Percentiles rank a stretch among this genome's conserved stretches.
These are phyloP conservation scores for Antheraea yamamai DNA, from an alignment of 2,888 invertebrate species.

Conservation along the genomic window DNA sequence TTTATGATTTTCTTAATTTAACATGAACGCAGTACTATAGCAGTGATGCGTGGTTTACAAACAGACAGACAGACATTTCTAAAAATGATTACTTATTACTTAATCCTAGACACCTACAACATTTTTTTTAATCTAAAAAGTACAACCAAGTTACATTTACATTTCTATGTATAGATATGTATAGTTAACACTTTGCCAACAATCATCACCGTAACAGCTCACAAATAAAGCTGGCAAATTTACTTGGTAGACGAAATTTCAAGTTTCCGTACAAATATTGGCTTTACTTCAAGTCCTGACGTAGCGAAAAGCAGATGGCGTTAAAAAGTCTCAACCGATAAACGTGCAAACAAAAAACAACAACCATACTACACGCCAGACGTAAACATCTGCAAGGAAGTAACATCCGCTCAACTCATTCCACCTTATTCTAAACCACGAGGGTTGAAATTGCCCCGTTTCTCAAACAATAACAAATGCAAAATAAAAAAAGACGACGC, in stretches of 20 bases:
- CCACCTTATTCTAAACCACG: background rate
- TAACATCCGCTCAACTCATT: background rate
- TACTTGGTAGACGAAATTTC: background rate
- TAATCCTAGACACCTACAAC: too few species aligned
- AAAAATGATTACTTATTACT: too few species aligned
- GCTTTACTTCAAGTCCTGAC: background rate
- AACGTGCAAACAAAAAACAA: constrained; percentile 13
- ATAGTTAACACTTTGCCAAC: background rate
- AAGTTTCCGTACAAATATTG: constrained; percentile 3
- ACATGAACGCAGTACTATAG: too few species aligned
- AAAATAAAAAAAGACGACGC: constrained; percentile 2
- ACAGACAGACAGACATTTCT: too few species aligned
- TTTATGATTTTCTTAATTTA: too few species aligned
- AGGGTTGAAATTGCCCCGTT: constrained; percentile 2
- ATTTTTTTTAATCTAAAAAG: too few species aligned
- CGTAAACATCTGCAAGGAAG: constrained; percentile 14
- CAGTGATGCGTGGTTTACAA: too few species aligned
- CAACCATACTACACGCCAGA: background rate
- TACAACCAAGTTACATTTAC: too few species aligned
- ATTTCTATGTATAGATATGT: too few species aligned
- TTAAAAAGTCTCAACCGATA: constrained; percentile 7
- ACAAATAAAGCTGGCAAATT: background rate
- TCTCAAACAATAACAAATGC: background rate
- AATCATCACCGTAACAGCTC: background rate
- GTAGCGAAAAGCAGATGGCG: background rate